phyloP scores from a whole-genome alignment of 2,888 invertebrate genomes.

The Megastigmus dorsalis region DNA sequence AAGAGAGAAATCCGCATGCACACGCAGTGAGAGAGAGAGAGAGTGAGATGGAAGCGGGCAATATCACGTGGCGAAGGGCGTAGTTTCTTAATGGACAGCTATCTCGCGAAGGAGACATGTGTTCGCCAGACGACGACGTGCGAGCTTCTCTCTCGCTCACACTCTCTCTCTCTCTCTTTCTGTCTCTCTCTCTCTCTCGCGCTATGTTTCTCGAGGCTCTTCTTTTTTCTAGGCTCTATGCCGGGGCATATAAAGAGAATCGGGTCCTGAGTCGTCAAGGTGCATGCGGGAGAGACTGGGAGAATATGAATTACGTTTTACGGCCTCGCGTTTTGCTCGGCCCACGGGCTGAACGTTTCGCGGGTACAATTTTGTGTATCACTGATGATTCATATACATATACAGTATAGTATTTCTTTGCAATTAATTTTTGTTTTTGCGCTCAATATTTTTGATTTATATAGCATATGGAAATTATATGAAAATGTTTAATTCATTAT shows the following conservation, averaged over 20 bases:
- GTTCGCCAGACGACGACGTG: conserved; percentile 69
- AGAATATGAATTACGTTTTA: conserved; percentile 31
- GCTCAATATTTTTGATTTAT: too few relatives aligned
- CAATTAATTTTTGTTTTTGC: too few relatives aligned
- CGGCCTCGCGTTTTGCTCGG: too few relatives aligned
- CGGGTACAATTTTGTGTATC: background rate
- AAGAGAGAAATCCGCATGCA: conserved; percentile 1
- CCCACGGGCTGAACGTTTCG: background rate
- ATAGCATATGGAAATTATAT: too few relatives aligned
- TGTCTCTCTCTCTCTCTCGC: background rate
- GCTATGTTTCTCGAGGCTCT: background rate
- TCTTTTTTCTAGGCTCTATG: background rate
- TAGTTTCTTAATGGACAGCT: conserved; percentile 66
- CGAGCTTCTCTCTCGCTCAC: too few relatives aligned
- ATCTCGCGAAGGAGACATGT: conserved; percentile 66
- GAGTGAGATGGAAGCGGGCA: conserved; percentile 24
- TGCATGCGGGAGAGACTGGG: too few relatives aligned
- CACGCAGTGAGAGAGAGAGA: too few relatives aligned
- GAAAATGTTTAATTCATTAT: too few relatives aligned
- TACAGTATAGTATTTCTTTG: too few relatives aligned
- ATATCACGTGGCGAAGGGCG: conserved; percentile 64
- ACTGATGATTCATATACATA: too few relatives aligned
- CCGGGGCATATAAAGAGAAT: too few relatives aligned
- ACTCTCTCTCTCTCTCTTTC: conserved; percentile 28
- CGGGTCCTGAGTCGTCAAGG: conserved; percentile 15